Conservation (phyloP, 2,113 vertebrate species). For the Rhineura floridana region DNA sequence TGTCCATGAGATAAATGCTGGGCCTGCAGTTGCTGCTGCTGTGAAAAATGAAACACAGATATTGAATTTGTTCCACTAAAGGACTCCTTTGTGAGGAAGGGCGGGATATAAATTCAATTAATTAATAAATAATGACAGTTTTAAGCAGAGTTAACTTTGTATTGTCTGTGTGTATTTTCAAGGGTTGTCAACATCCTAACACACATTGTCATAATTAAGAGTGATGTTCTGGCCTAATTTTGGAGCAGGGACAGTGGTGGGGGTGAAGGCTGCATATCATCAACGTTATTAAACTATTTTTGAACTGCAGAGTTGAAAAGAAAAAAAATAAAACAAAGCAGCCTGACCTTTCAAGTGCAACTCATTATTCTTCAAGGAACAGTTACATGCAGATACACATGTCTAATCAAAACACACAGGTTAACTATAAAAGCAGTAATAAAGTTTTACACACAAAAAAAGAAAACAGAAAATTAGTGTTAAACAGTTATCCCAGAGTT, state of each 20-base stretch:
- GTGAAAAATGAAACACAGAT: constrained; percentile 82
- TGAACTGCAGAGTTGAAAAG: background rate
- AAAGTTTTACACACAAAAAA: constrained; percentile 40
- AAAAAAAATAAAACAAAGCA: background rate
- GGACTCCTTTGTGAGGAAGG: too few relatives aligned
- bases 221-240: too few relatives aligned
- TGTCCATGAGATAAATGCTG: constrained; percentile 88
- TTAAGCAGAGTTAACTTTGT: background rate
- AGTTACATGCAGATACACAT: background rate
- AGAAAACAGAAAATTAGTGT: constrained; percentile 77
- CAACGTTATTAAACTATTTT: background rate
- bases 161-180: background rate
- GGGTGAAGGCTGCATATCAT: background rate
- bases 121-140: too few relatives aligned
- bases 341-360: background rate
- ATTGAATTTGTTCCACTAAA: constrained; percentile 75
- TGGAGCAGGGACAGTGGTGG: too few relatives aligned
- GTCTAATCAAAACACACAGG: constrained; percentile 74
- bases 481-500: constrained; percentile 78
- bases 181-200: constrained; percentile 26
- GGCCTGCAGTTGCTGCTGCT: constrained; percentile 91
- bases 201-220: too few relatives aligned
- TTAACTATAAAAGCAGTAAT: constrained; percentile 72
- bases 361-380: constrained; percentile 11
- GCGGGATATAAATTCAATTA: background rate